phyloP scores from a whole-genome alignment of 2,113 vertebrate species.

The Sceloporus tristichus region DNA sequence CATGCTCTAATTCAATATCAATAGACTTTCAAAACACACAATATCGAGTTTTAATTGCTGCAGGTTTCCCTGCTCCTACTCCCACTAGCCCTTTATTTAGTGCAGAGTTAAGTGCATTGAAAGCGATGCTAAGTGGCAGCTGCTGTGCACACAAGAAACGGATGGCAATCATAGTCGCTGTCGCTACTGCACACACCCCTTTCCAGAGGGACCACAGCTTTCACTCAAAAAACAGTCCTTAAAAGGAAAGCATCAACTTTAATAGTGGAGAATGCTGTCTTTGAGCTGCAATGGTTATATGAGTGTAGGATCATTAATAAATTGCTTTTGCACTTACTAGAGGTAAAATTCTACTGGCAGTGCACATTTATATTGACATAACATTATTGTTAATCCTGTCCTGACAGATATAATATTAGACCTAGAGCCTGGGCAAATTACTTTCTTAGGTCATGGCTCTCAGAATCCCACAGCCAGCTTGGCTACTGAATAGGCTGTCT shows the following conservation, averaged over 20 bases:
- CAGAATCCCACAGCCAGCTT: no score
- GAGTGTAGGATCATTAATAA: neutral
- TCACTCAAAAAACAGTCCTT: rapidly evolving
- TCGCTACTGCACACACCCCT: conserved; percentile 6
- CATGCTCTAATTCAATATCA: conserved; percentile 41
- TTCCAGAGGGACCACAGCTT: rapidly evolving
- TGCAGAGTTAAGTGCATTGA: conserved; percentile 33
- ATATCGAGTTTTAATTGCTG: rapidly evolving
- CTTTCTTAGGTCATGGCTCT: no score
- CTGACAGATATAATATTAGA: neutral
- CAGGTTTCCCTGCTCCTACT: neutral
- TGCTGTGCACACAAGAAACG: neutral
- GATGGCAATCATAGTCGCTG: neutral
- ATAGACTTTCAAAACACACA: neutral
- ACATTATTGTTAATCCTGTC: neutral
- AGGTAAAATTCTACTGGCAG: no score
- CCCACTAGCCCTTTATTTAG: conserved; percentile 24
- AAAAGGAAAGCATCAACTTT: neutral
- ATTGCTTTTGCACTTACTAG: neutral
- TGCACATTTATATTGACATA: neutral
- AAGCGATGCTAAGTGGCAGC: conserved; percentile 14
- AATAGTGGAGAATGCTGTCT: neutral
- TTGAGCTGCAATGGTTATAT: neutral
- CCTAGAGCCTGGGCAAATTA: neutral
- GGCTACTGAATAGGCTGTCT: no score